A percentile compares a stretch with the other conserved stretches of the same genome.
These are phyloP conservation scores for Polydrusus pterygomalis DNA, from an alignment of 2,888 invertebrate species.

Conservation along the genomic window DNA sequence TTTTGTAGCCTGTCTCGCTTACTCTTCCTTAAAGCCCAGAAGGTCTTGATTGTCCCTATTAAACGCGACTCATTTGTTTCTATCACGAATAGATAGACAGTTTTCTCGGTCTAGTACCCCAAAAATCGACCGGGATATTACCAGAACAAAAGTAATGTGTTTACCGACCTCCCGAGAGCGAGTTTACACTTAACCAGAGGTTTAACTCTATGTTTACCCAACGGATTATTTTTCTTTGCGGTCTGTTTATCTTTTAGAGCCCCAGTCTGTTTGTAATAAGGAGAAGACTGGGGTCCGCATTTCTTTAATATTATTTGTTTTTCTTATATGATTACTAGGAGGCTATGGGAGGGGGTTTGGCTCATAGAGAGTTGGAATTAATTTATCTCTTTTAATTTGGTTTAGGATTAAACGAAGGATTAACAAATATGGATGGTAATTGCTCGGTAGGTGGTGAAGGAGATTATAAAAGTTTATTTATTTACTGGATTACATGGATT, in stretches of 20 bases:
- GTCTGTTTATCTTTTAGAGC: conserved; percentile 47
- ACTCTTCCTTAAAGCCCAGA: too few species aligned
- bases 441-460: background rate
- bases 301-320: conserved; percentile 53
- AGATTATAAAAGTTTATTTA: background rate
- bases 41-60: too few species aligned
- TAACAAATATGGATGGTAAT: background rate
- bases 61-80: too few species aligned
- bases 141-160: conserved; percentile 15
- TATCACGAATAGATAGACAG: too few species aligned
- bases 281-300: conserved; percentile 27
- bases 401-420: conserved; percentile 11
- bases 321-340: conserved; percentile 44
- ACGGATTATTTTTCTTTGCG: conserved; percentile 54
- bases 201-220: conserved; percentile 48
- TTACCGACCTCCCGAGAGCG: conserved; percentile 35
- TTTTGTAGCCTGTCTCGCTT: too few species aligned
- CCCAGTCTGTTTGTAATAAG: conserved; percentile 53
- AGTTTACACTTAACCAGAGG: conserved; percentile 48
- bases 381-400: conserved; percentile 16
- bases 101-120: too few species aligned
- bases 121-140: background rate
- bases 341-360: background rate
- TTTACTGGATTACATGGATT: background rate
- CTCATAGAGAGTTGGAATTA: background rate